Conservation (phyloP, 2,797 vertebrate species). For the Cirrhinus molitorella region DNA sequence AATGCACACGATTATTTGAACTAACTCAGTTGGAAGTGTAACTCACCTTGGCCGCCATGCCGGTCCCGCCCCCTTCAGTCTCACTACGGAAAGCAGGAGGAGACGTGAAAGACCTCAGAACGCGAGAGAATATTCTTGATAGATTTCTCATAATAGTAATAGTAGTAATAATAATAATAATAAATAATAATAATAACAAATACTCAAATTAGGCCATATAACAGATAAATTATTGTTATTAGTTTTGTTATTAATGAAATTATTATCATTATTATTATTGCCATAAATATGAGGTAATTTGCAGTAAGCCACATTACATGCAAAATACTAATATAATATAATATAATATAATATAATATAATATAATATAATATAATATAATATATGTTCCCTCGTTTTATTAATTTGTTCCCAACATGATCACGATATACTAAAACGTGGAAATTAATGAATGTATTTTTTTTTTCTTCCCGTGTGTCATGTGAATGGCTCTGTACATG, state of each 20-base stretch:
- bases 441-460: background rate
- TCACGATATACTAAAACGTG: background rate
- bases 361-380: background rate
- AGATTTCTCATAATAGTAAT: background rate
- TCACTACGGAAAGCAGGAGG: constrained; percentile 46
- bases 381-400: background rate
- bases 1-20: background rate
- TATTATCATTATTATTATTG: background rate
- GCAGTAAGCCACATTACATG: background rate
- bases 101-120: constrained; percentile 25
- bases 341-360: background rate
- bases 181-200: background rate
- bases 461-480: background rate
- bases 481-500: background rate
- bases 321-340: background rate
- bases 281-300: background rate
- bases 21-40: background rate
- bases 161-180: background rate
- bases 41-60: constrained; percentile 62
- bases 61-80: constrained; percentile 48
- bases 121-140: background rate
- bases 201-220: background rate
- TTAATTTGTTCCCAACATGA: background rate
- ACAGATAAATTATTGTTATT: background rate
- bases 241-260: background rate